Base-by-base conservation (phyloP, 2,113 vertebrate species). In the Xenus cinereus region DNA sequence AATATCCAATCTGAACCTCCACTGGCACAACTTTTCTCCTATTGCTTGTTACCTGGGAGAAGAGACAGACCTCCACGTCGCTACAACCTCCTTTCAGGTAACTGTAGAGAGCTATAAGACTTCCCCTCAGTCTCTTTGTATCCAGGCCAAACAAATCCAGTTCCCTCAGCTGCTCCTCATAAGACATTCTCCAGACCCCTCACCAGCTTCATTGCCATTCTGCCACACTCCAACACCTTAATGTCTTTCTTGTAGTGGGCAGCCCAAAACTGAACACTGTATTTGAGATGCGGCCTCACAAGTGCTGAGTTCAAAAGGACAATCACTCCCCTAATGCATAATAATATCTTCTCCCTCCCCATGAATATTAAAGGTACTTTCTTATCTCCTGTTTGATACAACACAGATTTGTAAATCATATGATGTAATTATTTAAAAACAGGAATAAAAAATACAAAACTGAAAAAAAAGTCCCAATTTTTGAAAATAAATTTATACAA, bases 51-150 rank as follows among this genome's bases (percentile, higher is more conserved):
- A 43, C 10, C 9, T 22, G 8, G 8, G 16, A 30, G 13, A 51
- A 43, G 8, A 68, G 19, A 30, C 12, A 4, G 1, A 30, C 12
- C 6, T 9, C 16, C 51, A 35, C 10, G 8, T 68, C 1, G 0
- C 15, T 59, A 43, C 12, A 76, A 10, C 17, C 21, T 66, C 20
- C 20, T 64, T 66, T 37, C 14, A 74, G 6, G 19, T 8, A 85
- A 19, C 4, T 51, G 51, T n/a, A 26, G 43, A 66, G 13, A 37
- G 37, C 0, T 0, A 9, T 30, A 30, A 59, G 33, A 23, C 85
- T 37, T 59, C 32, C 23, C 12, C 45, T 60, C 4, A 73, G 28
- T 2, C 21, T 60, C 33, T 16, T 73, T 26, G 66, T 59, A 35
- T 71, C 27, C 27, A 57, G 22, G 1, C 10, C 43, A 24, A 69